Conservation (phyloP, 2,113 vertebrate species). For the Phyllopteryx taeniolatus region DNA sequence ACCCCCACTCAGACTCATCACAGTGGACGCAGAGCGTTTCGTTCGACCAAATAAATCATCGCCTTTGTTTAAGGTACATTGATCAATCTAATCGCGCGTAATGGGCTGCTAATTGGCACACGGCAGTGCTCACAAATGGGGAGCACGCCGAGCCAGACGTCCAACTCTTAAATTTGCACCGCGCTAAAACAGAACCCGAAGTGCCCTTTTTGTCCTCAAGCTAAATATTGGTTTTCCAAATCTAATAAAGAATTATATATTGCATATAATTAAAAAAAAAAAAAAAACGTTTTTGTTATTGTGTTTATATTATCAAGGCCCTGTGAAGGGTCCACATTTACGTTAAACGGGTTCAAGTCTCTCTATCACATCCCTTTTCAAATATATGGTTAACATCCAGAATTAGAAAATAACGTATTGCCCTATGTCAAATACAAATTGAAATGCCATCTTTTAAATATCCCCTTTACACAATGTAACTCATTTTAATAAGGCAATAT, state of each 20-base stretch:
- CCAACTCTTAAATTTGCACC: constrained; percentile 54
- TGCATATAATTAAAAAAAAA: background rate
- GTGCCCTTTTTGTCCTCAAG: background rate
- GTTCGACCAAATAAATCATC: constrained; percentile 92
- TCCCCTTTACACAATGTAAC: background rate
- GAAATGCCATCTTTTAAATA: background rate
- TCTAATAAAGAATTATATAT: background rate
- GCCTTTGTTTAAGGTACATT: constrained; percentile 99
- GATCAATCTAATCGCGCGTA: constrained; percentile 99
- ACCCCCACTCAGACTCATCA: constrained; percentile 74
- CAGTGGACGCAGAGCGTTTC: constrained; percentile 79
- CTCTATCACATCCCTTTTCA: background rate
- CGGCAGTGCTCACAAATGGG: constrained; percentile 80
- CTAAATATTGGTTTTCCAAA: background rate
- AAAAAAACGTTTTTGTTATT: background rate
- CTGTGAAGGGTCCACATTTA: background rate
- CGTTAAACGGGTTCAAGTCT: background rate
- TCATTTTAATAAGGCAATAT: constrained; percentile 75
- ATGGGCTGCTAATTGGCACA: constrained; percentile 94
- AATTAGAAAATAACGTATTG: background rate
- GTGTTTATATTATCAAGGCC: no score
- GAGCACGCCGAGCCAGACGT: constrained; percentile 45
- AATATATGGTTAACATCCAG: background rate
- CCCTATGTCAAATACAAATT: background rate
- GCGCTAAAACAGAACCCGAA: background rate